Evolutionary conservation across 2,113 vertebrate genomes (phyloP).

Genomic region (Hemiprocne comata): DNA sequence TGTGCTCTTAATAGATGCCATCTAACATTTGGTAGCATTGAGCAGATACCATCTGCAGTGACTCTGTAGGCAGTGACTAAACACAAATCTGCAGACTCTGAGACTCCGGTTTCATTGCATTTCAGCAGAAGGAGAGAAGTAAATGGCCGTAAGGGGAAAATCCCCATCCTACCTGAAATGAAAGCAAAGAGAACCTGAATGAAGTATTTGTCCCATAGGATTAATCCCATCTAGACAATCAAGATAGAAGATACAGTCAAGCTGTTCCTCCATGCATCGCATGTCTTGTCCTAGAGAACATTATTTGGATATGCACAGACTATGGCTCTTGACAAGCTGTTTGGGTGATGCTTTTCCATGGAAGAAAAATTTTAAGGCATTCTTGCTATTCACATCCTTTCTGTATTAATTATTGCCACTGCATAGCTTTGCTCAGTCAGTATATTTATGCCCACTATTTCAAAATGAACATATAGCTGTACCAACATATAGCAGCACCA

Average conservation of each 20-base stretch:
- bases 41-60: conserved; percentile 56
- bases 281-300: not conserved
- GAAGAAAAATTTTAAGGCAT: not conserved
- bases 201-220: not conserved
- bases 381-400: not conserved
- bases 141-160: not conserved
- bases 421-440: not conserved
- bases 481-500: not conserved
- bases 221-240: not conserved
- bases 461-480: not conserved
- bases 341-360: not conserved
- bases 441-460: not conserved
- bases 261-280: not conserved
- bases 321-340: not conserved
- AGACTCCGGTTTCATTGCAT: conserved; percentile 38
- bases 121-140: not conserved
- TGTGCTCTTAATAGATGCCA: conserved; percentile 4
- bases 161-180: conserved; percentile 28
- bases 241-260: not conserved
- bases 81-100: conserved; percentile 42
- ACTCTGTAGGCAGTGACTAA: conserved; percentile 40
- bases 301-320: not conserved
- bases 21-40: conserved; percentile 30
- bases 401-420: not conserved
- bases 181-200: conserved; percentile 30